These are phyloP conservation scores for Byasa hedistus DNA, from an alignment of 2,888 invertebrate species.

Conservation along the genomic window DNA sequence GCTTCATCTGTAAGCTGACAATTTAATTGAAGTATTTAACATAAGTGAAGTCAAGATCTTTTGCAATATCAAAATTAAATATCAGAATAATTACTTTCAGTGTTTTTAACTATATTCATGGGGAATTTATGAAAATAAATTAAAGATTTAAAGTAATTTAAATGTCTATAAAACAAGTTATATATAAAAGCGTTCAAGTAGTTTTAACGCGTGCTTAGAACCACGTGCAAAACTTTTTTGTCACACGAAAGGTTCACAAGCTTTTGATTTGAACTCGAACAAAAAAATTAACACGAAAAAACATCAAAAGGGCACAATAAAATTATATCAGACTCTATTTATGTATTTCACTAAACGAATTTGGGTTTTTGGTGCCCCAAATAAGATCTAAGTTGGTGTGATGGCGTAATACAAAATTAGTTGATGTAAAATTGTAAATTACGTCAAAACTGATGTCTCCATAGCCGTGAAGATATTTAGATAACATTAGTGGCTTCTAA, in stretches of 20 bases:
- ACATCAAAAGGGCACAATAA: constrained; percentile 57
- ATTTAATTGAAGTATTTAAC: no score
- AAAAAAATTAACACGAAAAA: constrained; percentile 55
- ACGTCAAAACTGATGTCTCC: constrained; percentile 58
- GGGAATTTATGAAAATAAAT: no score
- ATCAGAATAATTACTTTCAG: no score
- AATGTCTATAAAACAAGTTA: not conserved
- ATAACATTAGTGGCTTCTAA: constrained; percentile 79
- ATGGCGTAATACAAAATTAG: constrained; percentile 25
- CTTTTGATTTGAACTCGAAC: constrained; percentile 56
- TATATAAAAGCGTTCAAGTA: not conserved
- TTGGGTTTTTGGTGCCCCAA: constrained; percentile 21
- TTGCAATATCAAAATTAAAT: no score
- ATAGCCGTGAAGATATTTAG: constrained; percentile 66
- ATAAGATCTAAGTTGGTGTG: constrained; percentile 30
- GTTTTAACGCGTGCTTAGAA: constrained; percentile 65
- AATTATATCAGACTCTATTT: constrained; percentile 40
- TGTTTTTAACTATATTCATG: no score
- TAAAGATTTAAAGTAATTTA: no score
- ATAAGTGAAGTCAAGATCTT: no score
- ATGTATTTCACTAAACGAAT: not conserved
- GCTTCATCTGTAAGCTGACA: no score
- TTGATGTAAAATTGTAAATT: constrained; percentile 36
- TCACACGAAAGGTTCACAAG: constrained; percentile 45
- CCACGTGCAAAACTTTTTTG: constrained; percentile 59